Evolutionary conservation across 2,797 vertebrate genomes (phyloP), one percentile per base, ranked within the genome.

Genomic region (Enteromius unitaeniatus): DNA sequence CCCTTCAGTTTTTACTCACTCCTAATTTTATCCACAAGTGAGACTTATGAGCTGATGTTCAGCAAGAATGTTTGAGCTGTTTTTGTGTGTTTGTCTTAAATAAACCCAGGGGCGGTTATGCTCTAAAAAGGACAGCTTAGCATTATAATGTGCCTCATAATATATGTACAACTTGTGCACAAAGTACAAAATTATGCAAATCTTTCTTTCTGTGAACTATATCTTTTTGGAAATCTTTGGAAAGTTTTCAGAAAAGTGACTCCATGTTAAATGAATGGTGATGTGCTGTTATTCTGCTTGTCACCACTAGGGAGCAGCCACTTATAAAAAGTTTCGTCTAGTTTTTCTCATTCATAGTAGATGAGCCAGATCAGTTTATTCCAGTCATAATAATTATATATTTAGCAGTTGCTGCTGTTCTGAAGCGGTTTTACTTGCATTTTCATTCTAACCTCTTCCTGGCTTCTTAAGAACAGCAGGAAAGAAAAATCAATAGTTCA

Each of bases 301-400:
- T 55, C 10, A 67, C 28, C 81, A 76, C 47, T 45, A 83, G 81
- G 8, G 62, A 9, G 72, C 72, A 82, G 72, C 23, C 81, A 83
- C 70, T 75, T 51, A 53, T 34, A 76, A 40, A 76, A 23, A 65
- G 34, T 53, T 4, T 49, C 4, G 26, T 75, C n/a, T 47, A 15
- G 68, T 49, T 75, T n/a, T 58, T 31, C 31, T 28, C 64, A 67
- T 17, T 37, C 31, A 9, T 40, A 40, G 14, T 8, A 15, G 31
- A 75, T 15, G 40, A 55, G 13, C 21, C 13, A 55, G 4, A 34
- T 14, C 3, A 4, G 34, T 1, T 13, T 1, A 53, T 74, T 31
- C 17, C 47, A 37, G 31, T 75, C 49, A 37, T 75, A 37, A 1
- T 55, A n/a, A 37, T 23, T 15, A 75, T 55, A 55, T n/a, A 58